phyloP scores from a whole-genome alignment of 2,113 vertebrate species.

The Leucopsar rothschildi region DNA sequence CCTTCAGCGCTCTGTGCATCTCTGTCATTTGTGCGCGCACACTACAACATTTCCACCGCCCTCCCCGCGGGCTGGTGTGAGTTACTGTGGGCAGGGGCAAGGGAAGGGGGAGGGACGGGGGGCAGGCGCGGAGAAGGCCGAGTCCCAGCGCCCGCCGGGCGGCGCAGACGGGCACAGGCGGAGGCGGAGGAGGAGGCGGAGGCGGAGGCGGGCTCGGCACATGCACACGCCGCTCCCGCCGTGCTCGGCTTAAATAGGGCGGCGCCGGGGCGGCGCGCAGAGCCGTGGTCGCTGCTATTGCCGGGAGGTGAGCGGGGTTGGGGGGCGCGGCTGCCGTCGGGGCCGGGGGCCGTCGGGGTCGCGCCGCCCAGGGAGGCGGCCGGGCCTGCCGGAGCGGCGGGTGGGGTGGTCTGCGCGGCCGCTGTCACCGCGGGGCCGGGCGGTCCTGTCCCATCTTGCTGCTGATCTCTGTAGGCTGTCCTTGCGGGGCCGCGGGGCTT shows the following conservation, averaged over 20 bases:
- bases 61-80: accelerated
- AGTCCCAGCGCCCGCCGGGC: background rate
- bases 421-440: background rate
- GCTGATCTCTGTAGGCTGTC: background rate
- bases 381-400: background rate
- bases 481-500: background rate
- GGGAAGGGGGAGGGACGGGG: too few relatives aligned
- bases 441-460: background rate
- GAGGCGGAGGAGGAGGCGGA: background rate
- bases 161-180: background rate
- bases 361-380: background rate
- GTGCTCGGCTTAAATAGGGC: slow-evolving; percentile 33
- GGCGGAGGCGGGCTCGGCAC: background rate
- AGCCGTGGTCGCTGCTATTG: accelerated
- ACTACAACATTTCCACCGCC: accelerated
- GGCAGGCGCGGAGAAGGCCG: background rate
- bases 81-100: accelerated
- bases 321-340: accelerated
- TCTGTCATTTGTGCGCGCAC: background rate
- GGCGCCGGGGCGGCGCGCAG: background rate
- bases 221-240: background rate
- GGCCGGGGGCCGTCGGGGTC: background rate
- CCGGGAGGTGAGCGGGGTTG: background rate
- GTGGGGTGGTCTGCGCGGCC: background rate
- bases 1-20: accelerated